These are phyloP conservation scores for Loxodonta africana DNA, from an alignment of 2,113 vertebrate species.

Conservation along the genomic window DNA sequence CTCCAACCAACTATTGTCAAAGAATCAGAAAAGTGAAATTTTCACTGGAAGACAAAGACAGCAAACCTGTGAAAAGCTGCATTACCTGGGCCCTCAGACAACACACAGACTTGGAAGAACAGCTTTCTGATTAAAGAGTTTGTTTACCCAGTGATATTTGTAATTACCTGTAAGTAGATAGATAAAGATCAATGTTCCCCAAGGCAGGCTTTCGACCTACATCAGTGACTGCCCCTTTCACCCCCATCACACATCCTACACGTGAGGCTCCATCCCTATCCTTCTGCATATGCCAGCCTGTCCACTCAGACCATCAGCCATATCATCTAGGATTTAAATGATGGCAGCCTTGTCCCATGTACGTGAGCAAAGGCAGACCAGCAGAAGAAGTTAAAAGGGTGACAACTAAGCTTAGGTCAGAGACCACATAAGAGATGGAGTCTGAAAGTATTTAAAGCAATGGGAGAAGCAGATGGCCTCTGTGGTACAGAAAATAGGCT, in stretches of 20 bases:
- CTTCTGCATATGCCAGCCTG: not conserved
- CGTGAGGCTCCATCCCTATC: too few species aligned
- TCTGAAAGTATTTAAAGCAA: not conserved
- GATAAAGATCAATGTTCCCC: not conserved
- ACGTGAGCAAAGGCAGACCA: not conserved
- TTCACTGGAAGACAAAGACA: not conserved
- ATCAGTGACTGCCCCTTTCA: not conserved
- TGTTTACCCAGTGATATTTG: not conserved
- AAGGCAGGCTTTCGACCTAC: not conserved
- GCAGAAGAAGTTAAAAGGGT: not conserved
- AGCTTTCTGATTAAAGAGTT: not conserved
- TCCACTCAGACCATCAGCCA: not conserved
- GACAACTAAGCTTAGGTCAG: not conserved
- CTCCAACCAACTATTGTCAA: not conserved
- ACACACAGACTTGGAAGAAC: not conserved
- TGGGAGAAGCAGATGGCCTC: not conserved
- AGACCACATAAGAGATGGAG: not conserved
- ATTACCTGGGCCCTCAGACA: not conserved
- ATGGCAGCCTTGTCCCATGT: accelerated
- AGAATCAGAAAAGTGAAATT: not conserved
- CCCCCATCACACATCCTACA: not conserved
- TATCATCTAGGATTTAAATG: not conserved
- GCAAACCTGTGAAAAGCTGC: not conserved
- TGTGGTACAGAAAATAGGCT: not conserved
- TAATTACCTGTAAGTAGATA: not conserved